Base-by-base conservation (phyloP, 1,140 invertebrate species). In the Centruroides vittatus region DNA sequence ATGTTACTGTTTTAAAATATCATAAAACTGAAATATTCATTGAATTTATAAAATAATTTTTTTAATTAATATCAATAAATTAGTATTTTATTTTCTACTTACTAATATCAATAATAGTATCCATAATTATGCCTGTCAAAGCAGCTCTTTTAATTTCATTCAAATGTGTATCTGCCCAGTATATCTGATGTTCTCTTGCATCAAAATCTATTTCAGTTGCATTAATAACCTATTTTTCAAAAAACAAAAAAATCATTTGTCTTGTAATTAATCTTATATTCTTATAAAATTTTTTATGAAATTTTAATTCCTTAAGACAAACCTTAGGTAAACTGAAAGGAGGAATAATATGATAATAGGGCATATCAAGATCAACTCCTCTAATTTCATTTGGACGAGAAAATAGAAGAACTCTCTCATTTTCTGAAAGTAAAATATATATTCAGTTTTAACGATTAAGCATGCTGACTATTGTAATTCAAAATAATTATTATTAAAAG, bases 291-390 rank as follows among this genome's bases (percentile, higher is more conserved):
- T 35, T 12, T 34, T 34, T 35, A 49, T n/a, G 3, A 49, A n/a
- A 11, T 36, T 48, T 47, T 13, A 48, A 58, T 35, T 56, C 9
- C 10, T 54, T 34, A 55, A 64, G 67, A 61, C 82, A 77, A 23
- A 84, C 82, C 68, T 73, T 71, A 9, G 74, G 76, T 2, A 83
- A 73, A 50, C 82, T 80, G 49, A 89, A 82, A 0, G 86, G 83
- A 36, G 88, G 86, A 63, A 89, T 86, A 35, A 86, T 83, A 69
- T 87, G 83, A 71, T 84, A 85, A 70, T 82, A 81, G 1, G 85
- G 82, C 70, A 83, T 79, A 51, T 81, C 76, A 46, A 90, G 72
- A 72, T 90, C 86, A 47, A 93, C 84, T 11, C 89, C 89, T 53
- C 88, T 80, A 62, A 93, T 87, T 74, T 89, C 88, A 69, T 84